These are phyloP conservation scores for Sitobion miscanthi DNA, from an alignment of 1,140 invertebrate genomes.

Conservation along the genomic window DNA sequence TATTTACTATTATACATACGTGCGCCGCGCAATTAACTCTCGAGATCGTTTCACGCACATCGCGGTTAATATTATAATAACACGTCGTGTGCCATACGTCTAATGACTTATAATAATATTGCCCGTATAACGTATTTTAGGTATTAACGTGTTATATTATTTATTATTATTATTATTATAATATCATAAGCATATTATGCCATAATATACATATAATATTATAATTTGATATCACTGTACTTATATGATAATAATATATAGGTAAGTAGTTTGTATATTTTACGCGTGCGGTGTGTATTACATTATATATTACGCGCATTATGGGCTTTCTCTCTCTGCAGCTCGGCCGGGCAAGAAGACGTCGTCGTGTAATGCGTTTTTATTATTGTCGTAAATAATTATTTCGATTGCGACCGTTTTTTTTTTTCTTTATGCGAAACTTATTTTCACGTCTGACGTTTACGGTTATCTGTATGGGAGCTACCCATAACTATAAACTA, in stretches of 20 bases:
- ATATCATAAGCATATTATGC: background rate
- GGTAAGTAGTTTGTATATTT: background rate
- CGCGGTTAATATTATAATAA: background rate
- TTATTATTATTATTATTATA: background rate
- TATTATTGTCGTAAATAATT: slow-evolving; percentile 7
- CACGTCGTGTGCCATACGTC: background rate
- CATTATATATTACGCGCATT: background rate
- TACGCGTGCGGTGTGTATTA: background rate
- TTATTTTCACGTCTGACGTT: background rate
- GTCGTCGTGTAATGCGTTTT: background rate
- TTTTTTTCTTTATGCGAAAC: background rate
- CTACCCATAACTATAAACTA: background rate
- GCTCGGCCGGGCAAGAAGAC: no score
- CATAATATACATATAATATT: background rate
- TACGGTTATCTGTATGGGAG: background rate
- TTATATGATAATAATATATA: background rate
- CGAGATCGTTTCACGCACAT: background rate
- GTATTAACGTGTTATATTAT: background rate
- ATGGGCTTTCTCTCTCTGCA: background rate
- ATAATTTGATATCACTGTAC: background rate
- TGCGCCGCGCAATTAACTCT: background rate
- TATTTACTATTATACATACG: no score
- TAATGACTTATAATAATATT: background rate
- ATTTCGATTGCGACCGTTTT: background rate
- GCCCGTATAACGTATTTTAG: no score